phyloP scores from a whole-genome alignment of 30 jellyfish, hydroid and myxozoan species.

The Calvadosia cruxmelitensis region DNA sequence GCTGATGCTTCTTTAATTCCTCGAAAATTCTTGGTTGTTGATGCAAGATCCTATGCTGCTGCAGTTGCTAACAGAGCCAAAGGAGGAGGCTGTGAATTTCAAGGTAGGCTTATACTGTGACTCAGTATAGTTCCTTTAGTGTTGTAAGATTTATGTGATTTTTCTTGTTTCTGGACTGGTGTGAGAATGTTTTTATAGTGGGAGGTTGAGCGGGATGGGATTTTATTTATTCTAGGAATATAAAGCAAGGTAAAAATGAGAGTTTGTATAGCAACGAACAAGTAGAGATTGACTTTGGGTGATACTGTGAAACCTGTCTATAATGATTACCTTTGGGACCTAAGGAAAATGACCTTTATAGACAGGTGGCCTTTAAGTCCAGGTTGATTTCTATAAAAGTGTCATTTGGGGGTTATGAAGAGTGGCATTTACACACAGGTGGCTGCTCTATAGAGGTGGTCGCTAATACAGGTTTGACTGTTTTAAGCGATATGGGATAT shows the following conservation, averaged over 20 bases:
- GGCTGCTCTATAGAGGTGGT: too few relatives aligned
- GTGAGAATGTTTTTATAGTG: neutral
- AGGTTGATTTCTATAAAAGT: too few relatives aligned
- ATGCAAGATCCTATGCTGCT: conserved; percentile 91
- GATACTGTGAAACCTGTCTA: too few relatives aligned
- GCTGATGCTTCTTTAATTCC: conserved; percentile 25
- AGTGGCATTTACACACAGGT: too few relatives aligned
- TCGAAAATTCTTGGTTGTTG: conserved; percentile 51
- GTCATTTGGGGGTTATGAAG: too few relatives aligned
- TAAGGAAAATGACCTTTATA: too few relatives aligned
- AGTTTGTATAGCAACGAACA: neutral
- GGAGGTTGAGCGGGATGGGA: neutral
- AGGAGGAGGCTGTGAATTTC: conserved; percentile 97
- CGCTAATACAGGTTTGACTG: neutral
- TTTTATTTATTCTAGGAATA: neutral
- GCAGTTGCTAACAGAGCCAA: conserved; percentile 97
- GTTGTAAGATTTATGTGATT: neutral
- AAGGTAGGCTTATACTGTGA: conserved; percentile 24
- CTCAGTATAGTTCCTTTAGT: too few relatives aligned
- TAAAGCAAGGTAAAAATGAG: neutral
- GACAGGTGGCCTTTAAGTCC: too few relatives aligned
- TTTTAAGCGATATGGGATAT: neutral
- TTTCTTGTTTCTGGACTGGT: neutral
- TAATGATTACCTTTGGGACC: too few relatives aligned
- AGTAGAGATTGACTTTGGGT: too few relatives aligned